Base-by-base conservation (phyloP, 2,888 invertebrate species). In the Amitus sp. region DNA sequence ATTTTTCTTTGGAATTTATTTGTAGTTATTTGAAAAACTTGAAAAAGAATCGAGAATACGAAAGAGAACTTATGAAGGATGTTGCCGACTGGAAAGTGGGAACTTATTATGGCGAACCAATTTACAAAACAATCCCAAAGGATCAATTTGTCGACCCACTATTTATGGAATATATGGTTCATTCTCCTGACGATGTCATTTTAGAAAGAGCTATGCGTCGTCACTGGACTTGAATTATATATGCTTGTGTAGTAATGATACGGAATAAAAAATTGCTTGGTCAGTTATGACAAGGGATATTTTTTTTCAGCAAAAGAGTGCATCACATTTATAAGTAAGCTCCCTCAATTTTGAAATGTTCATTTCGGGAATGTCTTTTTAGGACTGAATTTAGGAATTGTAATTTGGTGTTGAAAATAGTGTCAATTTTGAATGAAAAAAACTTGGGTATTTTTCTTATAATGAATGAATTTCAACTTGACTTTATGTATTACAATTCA, bases 71-170 rank as follows among this genome's bases (percentile, higher is more conserved):
- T 27, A 98, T 98, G 97, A 89, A 89, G 67, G 88, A 96, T 81
- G 93, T 95, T 10, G 91, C 92, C 56, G 92, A 92, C 68, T 97
- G 97, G 97, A 89, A 92, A 85, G 90, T 91, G 4, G 98, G 97
- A 43, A 96, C 93, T 1, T 92, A 89, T 82, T 94, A 90, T 69
- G 95, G 95, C 3, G 91, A 94, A 78, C 91, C 90, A 18, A 83
- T 96, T 9, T 97, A 86, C 85, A 89, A 90, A 73, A 90, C 89
- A 0, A 66, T 88, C 30, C 87, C 88, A 1, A 40, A 62, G 1
- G 47, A 67, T 4, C 40, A 49, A 7, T 67, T 56, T 23, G 6
- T 37, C 10, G 46, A 55, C 39, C 69, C 58, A 42, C 10, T 12
- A n/a, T 61, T 39, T 20, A 5, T 1, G 12, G 70, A 71, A 43